Evolutionary conservation across 2,797 vertebrate species (phyloP).

Genomic region (Leucoraja ocellata): DNA sequence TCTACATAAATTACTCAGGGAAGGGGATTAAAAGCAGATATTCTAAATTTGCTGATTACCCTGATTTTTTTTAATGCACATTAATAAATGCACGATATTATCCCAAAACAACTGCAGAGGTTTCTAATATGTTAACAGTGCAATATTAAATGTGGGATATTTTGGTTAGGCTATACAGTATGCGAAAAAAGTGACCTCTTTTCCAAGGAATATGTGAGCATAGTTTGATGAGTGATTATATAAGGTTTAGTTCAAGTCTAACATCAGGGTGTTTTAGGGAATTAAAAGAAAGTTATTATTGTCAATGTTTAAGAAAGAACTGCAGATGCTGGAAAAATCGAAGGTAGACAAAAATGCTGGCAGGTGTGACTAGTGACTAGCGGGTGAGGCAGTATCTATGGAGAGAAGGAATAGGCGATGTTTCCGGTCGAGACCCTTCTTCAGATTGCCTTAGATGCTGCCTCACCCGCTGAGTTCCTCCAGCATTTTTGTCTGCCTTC

Average conservation of each 20-base stretch:
- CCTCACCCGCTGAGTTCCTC: no score
- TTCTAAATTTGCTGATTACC: slow-evolving; percentile 25
- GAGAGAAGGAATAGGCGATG: no score
- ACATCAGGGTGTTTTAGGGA: background rate
- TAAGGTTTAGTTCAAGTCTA: background rate
- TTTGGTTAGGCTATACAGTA: background rate
- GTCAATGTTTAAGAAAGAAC: no score
- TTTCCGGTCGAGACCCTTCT: no score
- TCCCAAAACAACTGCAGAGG: background rate
- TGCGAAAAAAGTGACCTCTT: background rate
- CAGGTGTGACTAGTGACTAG: no score
- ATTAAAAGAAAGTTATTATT: background rate
- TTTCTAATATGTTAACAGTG: background rate
- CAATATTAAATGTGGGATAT: background rate
- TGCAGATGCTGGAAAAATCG: no score
- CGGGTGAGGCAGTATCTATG: no score
- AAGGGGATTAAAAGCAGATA: slow-evolving; percentile 16
- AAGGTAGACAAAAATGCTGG: no score
- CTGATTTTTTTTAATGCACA: background rate
- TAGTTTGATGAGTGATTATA: background rate
- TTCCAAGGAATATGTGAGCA: background rate
- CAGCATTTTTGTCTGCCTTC: no score
- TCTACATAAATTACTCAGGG: slow-evolving; percentile 29
- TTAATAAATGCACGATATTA: slow-evolving; percentile 1
- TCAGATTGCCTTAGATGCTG: no score